phyloP scores from a whole-genome alignment of 1,140 invertebrate genomes.

The Philotrypesis tridentata region DNA sequence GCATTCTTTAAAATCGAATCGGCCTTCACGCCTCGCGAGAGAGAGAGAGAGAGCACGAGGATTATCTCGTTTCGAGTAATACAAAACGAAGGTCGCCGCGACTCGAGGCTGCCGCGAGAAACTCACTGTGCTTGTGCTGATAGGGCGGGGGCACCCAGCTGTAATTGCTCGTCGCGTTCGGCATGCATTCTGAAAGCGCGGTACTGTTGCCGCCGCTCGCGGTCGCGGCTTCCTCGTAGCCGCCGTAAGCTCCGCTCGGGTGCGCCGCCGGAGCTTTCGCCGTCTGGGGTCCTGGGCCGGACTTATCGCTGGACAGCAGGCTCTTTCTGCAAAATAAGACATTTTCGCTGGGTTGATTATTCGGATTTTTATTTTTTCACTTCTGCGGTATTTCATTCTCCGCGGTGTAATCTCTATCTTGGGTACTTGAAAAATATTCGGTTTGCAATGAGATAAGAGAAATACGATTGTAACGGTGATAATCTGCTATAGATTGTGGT shows the following conservation, averaged over 20 bases:
- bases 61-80: background rate
- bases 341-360: no score
- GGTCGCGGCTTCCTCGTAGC: background rate
- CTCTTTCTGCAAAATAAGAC: conserved; percentile 58
- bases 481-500: background rate
- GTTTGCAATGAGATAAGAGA: background rate
- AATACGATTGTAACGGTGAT: background rate
- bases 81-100: background rate
- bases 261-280: conserved; percentile 54
- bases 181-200: conserved; percentile 54
- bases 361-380: background rate
- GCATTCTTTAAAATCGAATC: background rate
- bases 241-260: conserved; percentile 53
- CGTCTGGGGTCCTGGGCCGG: conserved; percentile 43
- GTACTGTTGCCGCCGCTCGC: conserved; percentile 16
- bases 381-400: no score
- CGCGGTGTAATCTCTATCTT: no score
- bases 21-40: background rate
- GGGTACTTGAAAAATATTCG: no score
- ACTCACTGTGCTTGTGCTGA: conserved; percentile 64
- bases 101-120: background rate
- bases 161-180: conserved; percentile 61
- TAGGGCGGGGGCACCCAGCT: conserved; percentile 65
- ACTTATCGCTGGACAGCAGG: conserved; percentile 54
- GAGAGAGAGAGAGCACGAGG: no score